Evolutionary conservation across 1,140 invertebrate species (phyloP).

Genomic region (Euwallacea similis): DNA sequence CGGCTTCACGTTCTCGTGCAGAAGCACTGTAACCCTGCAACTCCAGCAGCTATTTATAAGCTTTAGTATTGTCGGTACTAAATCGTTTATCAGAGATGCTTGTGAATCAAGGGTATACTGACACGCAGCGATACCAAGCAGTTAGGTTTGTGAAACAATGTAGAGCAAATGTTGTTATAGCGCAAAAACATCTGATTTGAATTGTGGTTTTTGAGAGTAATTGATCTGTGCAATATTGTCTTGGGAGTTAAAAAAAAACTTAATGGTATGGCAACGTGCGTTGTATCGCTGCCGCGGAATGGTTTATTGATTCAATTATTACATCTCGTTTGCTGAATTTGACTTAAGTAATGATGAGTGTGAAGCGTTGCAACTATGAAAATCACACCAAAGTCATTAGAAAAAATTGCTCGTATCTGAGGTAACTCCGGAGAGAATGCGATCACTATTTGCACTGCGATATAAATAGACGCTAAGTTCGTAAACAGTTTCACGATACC

Average conservation of each 20-base stretch:
- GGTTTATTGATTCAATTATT: too few relatives aligned
- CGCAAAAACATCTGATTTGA: not conserved
- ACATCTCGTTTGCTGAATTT: too few relatives aligned
- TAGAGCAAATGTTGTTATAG: not conserved
- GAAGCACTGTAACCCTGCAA: slow-evolving; percentile 5
- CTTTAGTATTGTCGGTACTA: not conserved
- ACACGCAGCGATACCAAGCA: not conserved
- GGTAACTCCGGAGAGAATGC: too few relatives aligned
- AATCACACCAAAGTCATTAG: too few relatives aligned
- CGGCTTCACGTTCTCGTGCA: not conserved
- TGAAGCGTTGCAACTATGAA: too few relatives aligned
- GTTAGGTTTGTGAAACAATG: not conserved
- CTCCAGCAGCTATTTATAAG: slow-evolving; percentile 19
- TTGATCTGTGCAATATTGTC: not conserved
- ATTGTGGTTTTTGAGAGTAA: not conserved
- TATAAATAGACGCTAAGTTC: too few relatives aligned
- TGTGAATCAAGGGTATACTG: not conserved
- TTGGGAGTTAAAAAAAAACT: not conserved
- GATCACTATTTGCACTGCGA: too few relatives aligned
- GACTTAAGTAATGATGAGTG: too few relatives aligned
- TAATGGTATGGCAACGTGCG: too few relatives aligned
- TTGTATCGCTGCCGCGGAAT: too few relatives aligned
- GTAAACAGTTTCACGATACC: too few relatives aligned
- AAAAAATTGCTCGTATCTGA: too few relatives aligned
- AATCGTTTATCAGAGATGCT: slow-evolving; percentile 16